Percentiles rank a stretch among this genome's conserved stretches.
phyloP scores from a whole-genome alignment of 2,888 invertebrate species.

The Ceraclea dissimilis region DNA sequence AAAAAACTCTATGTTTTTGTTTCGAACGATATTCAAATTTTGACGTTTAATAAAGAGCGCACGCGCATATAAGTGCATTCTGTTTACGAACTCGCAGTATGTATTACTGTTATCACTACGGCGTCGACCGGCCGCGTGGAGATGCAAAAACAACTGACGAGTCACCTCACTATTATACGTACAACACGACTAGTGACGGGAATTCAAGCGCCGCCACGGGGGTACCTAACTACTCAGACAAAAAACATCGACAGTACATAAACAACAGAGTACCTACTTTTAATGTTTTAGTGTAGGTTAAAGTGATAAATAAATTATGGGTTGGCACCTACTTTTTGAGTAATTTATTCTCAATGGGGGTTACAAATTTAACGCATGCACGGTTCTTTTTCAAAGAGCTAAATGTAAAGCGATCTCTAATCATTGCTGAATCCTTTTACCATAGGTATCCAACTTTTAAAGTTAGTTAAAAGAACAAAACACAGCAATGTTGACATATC shows the following conservation, averaged over 20 bases:
- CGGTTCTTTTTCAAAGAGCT: no score
- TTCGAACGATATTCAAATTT: not conserved
- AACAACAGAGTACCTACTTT: not conserved
- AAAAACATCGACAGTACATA: not conserved
- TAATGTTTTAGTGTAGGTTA: not conserved
- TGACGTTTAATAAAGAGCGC: slow-evolving; percentile 9
- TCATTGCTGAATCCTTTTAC: no score
- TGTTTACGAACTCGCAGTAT: not conserved
- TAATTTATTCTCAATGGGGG: no score
- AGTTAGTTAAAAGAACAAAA: no score
- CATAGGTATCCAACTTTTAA: no score
- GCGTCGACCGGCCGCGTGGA: slow-evolving; percentile 19
- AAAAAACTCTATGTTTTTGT: not conserved
- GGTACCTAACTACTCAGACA: not conserved
- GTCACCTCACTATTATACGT: no score
- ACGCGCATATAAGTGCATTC: slow-evolving; percentile 9
- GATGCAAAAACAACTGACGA: slow-evolving; percentile 22
- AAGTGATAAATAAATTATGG: no score
- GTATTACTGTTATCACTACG: slow-evolving; percentile 2
- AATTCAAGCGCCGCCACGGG: slow-evolving; percentile 1
- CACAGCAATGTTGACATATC: no score
- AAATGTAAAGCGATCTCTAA: no score
- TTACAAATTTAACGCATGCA: no score
- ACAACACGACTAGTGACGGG: not conserved
- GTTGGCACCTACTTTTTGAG: no score